These are phyloP conservation scores for Lytechinus pictus DNA, from an alignment of 35 echinoderm and acorn worm genomes.

Conservation along the genomic window DNA sequence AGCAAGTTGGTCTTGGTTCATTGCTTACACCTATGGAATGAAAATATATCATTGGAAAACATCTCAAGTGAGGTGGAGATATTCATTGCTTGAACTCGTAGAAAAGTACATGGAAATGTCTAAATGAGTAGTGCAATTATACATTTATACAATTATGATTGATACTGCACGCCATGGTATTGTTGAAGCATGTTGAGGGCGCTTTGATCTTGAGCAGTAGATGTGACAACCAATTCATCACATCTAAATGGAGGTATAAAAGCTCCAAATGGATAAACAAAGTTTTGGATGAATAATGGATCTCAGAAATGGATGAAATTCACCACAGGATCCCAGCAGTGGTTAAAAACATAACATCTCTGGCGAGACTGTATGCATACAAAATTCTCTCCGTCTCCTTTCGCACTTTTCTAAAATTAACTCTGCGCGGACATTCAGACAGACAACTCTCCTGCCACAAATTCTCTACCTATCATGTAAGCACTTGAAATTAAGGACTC, in stretches of 20 bases:
- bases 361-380: background rate
- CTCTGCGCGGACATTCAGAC: background rate
- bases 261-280: background rate
- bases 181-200: background rate
- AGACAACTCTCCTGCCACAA: background rate
- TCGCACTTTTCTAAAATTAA: background rate
- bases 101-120: background rate
- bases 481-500: constrained; percentile 1
- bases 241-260: background rate
- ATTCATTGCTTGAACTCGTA: background rate
- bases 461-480: background rate
- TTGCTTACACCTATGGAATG: background rate
- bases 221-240: constrained; percentile 3
- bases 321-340: background rate
- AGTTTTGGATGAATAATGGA: background rate
- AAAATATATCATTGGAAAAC: background rate
- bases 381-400: background rate
- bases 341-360: background rate
- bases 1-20: background rate
- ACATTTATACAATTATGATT: constrained; percentile 14
- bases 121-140: background rate
- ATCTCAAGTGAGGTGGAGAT: background rate
- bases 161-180: constrained; percentile 9
- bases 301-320: background rate
- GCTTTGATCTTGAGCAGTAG: background rate